A percentile compares a stretch with the other conserved stretches of the same genome.
These are phyloP conservation scores for Malthinus seriepunctatus DNA, from an alignment of 2,888 invertebrate species.

Conservation along the genomic window DNA sequence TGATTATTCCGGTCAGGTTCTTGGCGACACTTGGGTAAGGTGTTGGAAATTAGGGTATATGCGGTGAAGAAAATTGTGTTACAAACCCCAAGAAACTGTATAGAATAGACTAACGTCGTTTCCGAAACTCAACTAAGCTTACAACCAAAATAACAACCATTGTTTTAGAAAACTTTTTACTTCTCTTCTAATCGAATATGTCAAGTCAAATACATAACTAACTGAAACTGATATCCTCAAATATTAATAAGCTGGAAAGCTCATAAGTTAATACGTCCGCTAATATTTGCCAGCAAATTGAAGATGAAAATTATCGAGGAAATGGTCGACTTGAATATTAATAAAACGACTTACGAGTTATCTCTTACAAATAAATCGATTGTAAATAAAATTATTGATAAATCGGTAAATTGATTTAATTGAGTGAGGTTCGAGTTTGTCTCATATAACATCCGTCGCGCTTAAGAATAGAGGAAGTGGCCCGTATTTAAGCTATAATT, in stretches of 20 bases:
- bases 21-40: slow-evolving; percentile 17
- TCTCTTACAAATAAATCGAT: not conserved
- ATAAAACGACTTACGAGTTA: not conserved
- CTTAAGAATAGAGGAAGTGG: slow-evolving; percentile 25
- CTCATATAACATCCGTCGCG: slow-evolving; percentile 26
- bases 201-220: not conserved
- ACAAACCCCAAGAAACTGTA: slow-evolving; percentile 8
- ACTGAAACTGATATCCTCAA: no score
- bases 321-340: no score
- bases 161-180: slow-evolving; percentile 10
- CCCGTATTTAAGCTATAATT: slow-evolving; percentile 27
- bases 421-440: slow-evolving; percentile 15
- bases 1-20: slow-evolving; percentile 12
- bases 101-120: slow-evolving; percentile 8
- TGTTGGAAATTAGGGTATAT: slow-evolving; percentile 16
- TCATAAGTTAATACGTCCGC: no score
- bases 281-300: no score
- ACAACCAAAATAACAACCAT: slow-evolving; percentile 14
- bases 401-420: not conserved
- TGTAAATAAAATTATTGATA: no score
- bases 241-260: no score
- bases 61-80: slow-evolving; percentile 19
- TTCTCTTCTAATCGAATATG: slow-evolving; percentile 18
- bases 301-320: no score
- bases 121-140: slow-evolving; percentile 12